Conservation (phyloP, 2,113 vertebrate genomes). For the Elgaria multicarinata region DNA sequence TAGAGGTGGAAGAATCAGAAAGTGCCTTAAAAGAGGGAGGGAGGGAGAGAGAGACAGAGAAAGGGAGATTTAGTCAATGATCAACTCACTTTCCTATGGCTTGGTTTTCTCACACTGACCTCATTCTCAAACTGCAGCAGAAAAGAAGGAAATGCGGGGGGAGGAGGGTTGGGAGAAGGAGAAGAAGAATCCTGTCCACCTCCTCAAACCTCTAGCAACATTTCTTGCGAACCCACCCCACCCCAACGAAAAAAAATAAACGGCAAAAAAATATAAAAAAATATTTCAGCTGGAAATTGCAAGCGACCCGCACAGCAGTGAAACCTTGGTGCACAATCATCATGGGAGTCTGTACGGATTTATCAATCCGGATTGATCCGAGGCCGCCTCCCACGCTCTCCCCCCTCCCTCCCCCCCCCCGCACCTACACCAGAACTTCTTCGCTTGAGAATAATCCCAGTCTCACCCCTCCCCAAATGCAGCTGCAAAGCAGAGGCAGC, state of each 20-base stretch:
- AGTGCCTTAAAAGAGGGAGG: neutral
- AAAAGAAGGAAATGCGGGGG: too few species aligned
- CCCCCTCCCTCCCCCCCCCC: neutral
- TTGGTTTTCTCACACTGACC: neutral
- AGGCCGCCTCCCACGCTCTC: neutral
- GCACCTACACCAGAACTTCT: neutral
- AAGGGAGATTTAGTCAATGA: neutral
- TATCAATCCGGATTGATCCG: too few species aligned
- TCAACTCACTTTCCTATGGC: neutral
- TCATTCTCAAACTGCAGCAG: constrained; percentile 12
- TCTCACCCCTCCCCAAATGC: neutral
- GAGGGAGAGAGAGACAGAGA: accelerated
- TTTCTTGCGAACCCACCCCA: neutral
- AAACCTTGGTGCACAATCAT: too few species aligned
- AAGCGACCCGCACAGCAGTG: neutral
- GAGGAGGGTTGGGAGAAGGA: neutral
- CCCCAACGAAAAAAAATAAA: neutral
- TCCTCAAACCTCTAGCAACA: neutral
- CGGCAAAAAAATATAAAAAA: too few species aligned
- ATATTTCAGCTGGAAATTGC: neutral
- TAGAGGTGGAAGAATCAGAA: neutral
- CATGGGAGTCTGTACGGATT: too few species aligned
- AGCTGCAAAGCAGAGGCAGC: neutral
- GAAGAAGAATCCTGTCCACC: neutral
- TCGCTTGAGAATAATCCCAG: constrained; percentile 7